Base-by-base conservation (phyloP, 1,140 invertebrate species). In the Scaptomyza montana region DNA sequence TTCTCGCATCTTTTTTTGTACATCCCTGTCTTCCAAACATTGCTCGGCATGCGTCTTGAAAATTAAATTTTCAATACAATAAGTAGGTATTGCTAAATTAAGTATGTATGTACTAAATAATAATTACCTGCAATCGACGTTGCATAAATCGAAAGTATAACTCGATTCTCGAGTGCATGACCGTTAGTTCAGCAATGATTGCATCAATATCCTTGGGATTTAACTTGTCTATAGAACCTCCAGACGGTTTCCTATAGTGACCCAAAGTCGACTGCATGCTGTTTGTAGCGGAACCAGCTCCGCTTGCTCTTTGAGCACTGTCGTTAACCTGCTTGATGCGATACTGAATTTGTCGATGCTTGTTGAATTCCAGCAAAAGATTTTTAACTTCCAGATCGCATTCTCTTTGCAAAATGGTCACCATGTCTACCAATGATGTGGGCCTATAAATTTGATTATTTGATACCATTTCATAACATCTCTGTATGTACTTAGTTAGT, bases 201-300 rank as follows among this genome's bases (percentile, higher is more conserved):
- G 96, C 94, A 93, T 99, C 99, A 8, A 98, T 93, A 71, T 97
- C 95, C 86, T 97, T 96, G 0, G 98, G 96, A 92, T 98, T 96
- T 5, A 94, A 92, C 84, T 94, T 94, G 71, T 95, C 94, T 16
- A 93, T 86, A 64, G 92, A 93, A 43, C 92, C 89, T 0, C 90
- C 85, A 13, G 91, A 92, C n/a, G 85, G 79, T 78, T 91, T 92
- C 1, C 90, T 69, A 72, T 91, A 91, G 64, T 90, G 90, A 16
- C 90, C 89, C n/a, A 92, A 71, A 0, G 92, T 43, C 12, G 39
- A 90, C 70, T 91, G 92, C 4, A 76, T 85, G 25, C 70, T 63
- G 9, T 54, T 89, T 36, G 41, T 72, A 1, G 25, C 53, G 1
- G 64, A 82, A 43, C 77, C 74, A 33, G 86, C 90, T 30, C 73